Conservation (phyloP, 2,113 vertebrate species). For the Bos indicus region DNA sequence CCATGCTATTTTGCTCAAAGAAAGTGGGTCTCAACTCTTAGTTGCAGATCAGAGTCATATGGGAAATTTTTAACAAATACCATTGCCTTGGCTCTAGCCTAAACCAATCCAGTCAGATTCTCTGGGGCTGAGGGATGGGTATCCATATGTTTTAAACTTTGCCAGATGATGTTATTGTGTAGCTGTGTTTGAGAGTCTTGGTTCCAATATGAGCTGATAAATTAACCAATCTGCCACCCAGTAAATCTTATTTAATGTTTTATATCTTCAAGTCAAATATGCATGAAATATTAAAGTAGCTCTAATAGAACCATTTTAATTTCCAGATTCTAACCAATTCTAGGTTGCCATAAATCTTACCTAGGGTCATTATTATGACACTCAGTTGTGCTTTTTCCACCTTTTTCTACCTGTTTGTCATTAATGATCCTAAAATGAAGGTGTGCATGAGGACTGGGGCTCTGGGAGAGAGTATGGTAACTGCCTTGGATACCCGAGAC, state of each 20-base stretch:
- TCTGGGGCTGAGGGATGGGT: background rate
- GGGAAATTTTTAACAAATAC: background rate
- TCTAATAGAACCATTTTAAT: background rate
- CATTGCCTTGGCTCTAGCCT: background rate
- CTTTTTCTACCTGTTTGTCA: background rate
- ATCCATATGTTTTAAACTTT: background rate
- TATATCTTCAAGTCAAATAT: background rate
- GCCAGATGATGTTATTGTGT: background rate
- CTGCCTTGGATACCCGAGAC: background rate
- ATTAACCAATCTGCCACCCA: background rate
- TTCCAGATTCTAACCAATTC: background rate
- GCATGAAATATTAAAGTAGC: background rate
- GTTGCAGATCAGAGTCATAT: background rate
- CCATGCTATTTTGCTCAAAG: background rate
- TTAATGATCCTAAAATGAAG: background rate
- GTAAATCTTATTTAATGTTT: background rate
- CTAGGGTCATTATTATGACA: background rate
- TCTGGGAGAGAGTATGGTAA: background rate
- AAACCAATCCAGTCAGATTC: background rate
- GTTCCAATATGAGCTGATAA: background rate
- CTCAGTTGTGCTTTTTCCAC: background rate
- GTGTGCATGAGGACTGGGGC: background rate
- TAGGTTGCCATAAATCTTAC: slow-evolving; percentile 22
- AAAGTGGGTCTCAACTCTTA: background rate
- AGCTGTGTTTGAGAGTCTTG: background rate